Percentiles rank a stretch among this genome's conserved stretches.
These are phyloP conservation scores for Picathartes gymnocephalus DNA, from an alignment of 2,113 vertebrate species.

Conservation along the genomic window DNA sequence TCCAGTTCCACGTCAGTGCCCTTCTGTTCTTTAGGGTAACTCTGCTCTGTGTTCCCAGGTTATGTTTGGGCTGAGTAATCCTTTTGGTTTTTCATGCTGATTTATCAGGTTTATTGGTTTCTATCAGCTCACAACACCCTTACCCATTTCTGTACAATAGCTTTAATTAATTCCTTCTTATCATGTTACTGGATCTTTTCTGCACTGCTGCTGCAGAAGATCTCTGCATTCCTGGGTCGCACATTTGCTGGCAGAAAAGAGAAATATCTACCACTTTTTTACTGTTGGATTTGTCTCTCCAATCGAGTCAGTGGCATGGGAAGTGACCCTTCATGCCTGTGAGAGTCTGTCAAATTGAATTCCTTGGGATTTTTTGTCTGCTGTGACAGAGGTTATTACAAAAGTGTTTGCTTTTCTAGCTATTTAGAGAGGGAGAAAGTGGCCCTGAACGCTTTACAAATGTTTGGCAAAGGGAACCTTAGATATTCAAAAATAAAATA, in stretches of 20 bases:
- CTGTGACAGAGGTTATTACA: neutral
- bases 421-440: neutral
- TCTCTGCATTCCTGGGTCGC: neutral
- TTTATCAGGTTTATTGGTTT: neutral
- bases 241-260: neutral
- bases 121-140: neutral
- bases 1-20: neutral
- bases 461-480: neutral
- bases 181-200: neutral
- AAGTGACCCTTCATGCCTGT: neutral
- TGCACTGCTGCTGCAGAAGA: neutral
- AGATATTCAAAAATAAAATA: neutral
- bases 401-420: neutral
- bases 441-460: neutral
- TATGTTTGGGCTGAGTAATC: neutral
- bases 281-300: neutral
- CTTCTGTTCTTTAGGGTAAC: neutral
- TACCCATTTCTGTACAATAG: neutral
- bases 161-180: neutral
- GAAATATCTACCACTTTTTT: neutral
- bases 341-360: neutral
- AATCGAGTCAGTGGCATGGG: neutral
- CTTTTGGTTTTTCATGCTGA: neutral
- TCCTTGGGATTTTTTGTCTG: neutral
- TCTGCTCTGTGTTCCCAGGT: neutral